Conservation (phyloP, 2,113 vertebrate genomes). For the Phylloscopus trochilus region DNA sequence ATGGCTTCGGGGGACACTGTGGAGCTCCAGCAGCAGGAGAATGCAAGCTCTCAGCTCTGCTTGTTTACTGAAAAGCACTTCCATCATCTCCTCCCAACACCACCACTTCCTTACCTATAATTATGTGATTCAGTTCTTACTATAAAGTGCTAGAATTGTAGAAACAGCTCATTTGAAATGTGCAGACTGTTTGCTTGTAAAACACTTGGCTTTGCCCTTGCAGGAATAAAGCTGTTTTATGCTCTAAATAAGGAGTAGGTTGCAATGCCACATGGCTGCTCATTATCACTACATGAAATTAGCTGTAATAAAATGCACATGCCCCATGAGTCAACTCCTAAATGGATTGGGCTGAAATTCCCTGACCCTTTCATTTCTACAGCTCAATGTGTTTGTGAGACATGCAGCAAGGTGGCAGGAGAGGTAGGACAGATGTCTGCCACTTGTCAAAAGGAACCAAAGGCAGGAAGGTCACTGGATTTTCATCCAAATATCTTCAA, state of each 20-base stretch:
- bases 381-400: not conserved
- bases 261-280: slow-evolving; percentile 22
- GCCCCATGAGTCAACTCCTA: not conserved
- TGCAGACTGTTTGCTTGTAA: slow-evolving; percentile 11
- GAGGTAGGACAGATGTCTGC: not conserved
- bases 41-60: not conserved
- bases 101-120: not conserved
- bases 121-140: not conserved
- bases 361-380: not conserved
- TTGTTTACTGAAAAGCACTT: not conserved
- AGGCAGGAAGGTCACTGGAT: not conserved
- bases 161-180: slow-evolving; percentile 24
- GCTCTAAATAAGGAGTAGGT: slow-evolving; percentile 30
- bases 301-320: not conserved
- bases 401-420: not conserved
- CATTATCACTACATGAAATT: not conserved
- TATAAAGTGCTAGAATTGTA: not conserved
- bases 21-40: not conserved
- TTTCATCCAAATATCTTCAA: not conserved
- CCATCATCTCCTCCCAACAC: not conserved
- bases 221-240: slow-evolving; percentile 23
- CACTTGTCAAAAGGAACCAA: not conserved
- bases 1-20: not conserved
- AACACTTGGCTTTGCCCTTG: slow-evolving; percentile 39
- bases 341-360: not conserved